Evolutionary conservation across 2,888 invertebrate genomes (phyloP), one percentile per base, ranked within the genome.

Genomic region (Melanophora roralis): DNA sequence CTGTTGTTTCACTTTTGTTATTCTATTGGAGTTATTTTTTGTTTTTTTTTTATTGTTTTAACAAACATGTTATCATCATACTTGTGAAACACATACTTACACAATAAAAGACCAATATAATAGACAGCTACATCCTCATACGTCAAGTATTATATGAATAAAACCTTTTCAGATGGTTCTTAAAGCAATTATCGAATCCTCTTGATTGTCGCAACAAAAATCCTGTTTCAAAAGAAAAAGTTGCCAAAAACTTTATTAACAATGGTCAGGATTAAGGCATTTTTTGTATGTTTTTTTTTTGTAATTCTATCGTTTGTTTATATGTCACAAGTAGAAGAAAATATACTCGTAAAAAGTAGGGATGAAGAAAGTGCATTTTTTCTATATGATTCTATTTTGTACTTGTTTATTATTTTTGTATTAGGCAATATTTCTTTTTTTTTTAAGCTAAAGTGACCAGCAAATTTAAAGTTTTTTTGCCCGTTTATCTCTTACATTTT

Each of bases 171-270:
- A 34, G 49, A 57, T 49, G 67, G 57, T 78, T 78, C 78, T 73
- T 64, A 43, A 64, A 73, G 55, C 78, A 73, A 78, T 78, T 73
- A 79, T 65, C 64, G 32, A 65, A 79, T 71, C 65, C 64, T 68
- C 62, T 59, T 74, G 45, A 6, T 51, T 74, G 43, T 7, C 51
- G 43, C 11, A 65, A 47, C 2, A 21, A 43, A 21, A 40, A 21
- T 8, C 34, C 3, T 38, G 9, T 34, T 68, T 34, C 49, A 16
- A 9, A 59, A 34, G 21, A 14, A 9, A n/a, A 27, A 51, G 11
- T 38, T 43, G 19, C 38, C 45, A 55, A 64, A 71, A 45, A 60
- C 11, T 60, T 40, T 21, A 59, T 53, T 69, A 67, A 57, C 67
- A 78, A 73, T 73, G 62, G 27, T 27, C 47, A 45, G 65, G 65